Evolutionary conservation across 2,113 vertebrate species (phyloP).

Genomic region (Turnix velox): DNA sequence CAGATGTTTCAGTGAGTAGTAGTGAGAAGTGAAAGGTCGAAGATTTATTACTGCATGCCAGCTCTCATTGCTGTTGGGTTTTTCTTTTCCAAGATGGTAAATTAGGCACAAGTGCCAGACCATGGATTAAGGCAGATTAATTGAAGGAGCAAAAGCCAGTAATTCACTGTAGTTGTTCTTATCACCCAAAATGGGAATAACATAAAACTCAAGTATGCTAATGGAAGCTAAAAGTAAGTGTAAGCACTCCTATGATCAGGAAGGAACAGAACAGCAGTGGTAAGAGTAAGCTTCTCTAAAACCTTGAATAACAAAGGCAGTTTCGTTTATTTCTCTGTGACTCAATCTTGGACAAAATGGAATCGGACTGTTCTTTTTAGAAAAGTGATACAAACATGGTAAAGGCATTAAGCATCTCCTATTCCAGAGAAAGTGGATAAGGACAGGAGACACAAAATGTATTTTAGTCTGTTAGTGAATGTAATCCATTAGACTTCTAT

Average conservation of each 20-base stretch:
- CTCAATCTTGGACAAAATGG: neutral
- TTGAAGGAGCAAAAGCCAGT: neutral
- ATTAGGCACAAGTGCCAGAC: neutral
- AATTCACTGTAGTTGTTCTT: neutral
- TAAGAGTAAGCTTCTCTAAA: neutral
- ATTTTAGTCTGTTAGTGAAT: neutral
- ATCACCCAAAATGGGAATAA: neutral
- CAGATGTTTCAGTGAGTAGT: neutral
- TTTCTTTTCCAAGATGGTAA: neutral
- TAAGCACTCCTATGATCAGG: neutral
- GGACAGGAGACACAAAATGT: neutral
- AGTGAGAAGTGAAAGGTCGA: neutral
- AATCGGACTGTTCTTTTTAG: neutral
- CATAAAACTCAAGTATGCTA: neutral
- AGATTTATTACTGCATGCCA: neutral
- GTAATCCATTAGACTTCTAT: neutral
- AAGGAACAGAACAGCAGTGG: neutral
- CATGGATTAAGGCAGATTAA: neutral
- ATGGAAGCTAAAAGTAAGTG: neutral
- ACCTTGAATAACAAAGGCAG: fast-evolving
- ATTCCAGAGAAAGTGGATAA: neutral
- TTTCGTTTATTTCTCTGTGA: neutral
- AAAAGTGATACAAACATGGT: neutral
- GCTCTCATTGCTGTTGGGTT: fast-evolving
- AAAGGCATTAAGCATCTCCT: neutral